Evolutionary conservation across 2,888 invertebrate genomes (phyloP).

Genomic region (Xylocampa areola): DNA sequence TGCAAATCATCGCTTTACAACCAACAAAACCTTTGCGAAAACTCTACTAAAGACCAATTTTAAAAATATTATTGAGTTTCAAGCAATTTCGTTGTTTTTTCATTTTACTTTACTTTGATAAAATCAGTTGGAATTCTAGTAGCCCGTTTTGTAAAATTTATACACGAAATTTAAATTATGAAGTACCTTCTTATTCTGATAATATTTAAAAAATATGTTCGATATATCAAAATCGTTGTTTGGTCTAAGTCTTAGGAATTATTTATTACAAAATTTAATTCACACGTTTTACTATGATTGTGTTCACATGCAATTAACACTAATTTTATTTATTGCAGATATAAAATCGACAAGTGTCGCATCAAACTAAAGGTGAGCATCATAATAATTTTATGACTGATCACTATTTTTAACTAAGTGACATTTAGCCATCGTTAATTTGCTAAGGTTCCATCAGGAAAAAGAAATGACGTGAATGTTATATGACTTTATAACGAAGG

Average conservation of each 20-base stretch:
- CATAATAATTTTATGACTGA: slow-evolving; percentile 32
- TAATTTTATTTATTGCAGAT: slow-evolving; percentile 60
- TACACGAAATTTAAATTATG: slow-evolving; percentile 11
- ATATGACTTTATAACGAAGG: slow-evolving; percentile 69
- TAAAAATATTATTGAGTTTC: slow-evolving; percentile 22
- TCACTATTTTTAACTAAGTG: slow-evolving; percentile 37
- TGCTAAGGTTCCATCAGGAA: slow-evolving; percentile 53
- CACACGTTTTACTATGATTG: slow-evolving; percentile 11
- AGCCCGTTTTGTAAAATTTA: slow-evolving; percentile 5
- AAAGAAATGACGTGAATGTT: slow-evolving; percentile 65
- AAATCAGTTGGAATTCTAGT: slow-evolving; percentile 24
- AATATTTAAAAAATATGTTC: slow-evolving; percentile 7
- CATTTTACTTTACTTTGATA: slow-evolving; percentile 24
- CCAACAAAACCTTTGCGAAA: slow-evolving; percentile 38
- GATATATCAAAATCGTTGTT: slow-evolving; percentile 7
- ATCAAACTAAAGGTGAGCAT: slow-evolving; percentile 61
- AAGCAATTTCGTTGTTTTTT: slow-evolving; percentile 19
- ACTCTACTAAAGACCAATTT: slow-evolving; percentile 36
- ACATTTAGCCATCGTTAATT: slow-evolving; percentile 29
- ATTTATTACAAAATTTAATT: slow-evolving; percentile 5
- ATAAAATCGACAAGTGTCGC: slow-evolving; percentile 52
- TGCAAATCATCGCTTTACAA: slow-evolving; percentile 50
- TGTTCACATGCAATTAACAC: slow-evolving; percentile 38
- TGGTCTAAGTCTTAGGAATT: not conserved
- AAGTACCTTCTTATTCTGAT: too few species aligned